Evolutionary conservation across 2,888 invertebrate genomes (phyloP), one percentile per base, ranked within the genome.

Genomic region (Tinea pellionella): DNA sequence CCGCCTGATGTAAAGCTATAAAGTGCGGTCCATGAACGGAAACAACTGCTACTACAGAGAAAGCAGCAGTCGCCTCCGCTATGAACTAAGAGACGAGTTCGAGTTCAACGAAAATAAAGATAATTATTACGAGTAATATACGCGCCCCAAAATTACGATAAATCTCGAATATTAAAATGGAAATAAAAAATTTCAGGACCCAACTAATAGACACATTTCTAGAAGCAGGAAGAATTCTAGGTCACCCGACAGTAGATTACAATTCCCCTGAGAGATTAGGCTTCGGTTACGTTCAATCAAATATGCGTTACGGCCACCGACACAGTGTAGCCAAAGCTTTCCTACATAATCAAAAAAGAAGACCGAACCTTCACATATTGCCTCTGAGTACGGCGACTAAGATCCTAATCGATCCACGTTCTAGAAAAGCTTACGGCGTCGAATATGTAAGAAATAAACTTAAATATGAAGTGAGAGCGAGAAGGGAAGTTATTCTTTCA

Each of bases 401-500:
- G 67, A 68, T 92, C 2, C 69, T 91, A 0, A 89, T 91, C 29
- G 78, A 90, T 63, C 73, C 74, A 0, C 62, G 67, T 12, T 86
- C 80, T 0, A 87, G 81, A 64, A 73, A 68, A 0, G 89, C 90
- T 0, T 75, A 80, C 57, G 92, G 91, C 2, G 89, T 92, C 0
- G 74, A 88, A 65, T 89, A 90, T 61, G 74, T 82, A 0, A 74
- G 82, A 43, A 77, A 84, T 60, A 78, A 81, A 0, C 65, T 77
- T 61, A 75, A 72, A 51, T 75, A 77, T 30, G 75, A 76, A 55
- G 89, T 90, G 0, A 70, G 68, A 61, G 92, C 92, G 0, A 79
- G 87, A 51, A 90, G 89, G 66, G 93, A 93, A 76, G 90, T 95
- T 0, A 91, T 96, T 61, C 63, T 95, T 2, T 90, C 92, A 9